Percentiles rank a stretch among this genome's conserved stretches.
Evolutionary conservation across 1,140 invertebrate genomes (phyloP).

Genomic region (Drosophila lacertosa): DNA sequence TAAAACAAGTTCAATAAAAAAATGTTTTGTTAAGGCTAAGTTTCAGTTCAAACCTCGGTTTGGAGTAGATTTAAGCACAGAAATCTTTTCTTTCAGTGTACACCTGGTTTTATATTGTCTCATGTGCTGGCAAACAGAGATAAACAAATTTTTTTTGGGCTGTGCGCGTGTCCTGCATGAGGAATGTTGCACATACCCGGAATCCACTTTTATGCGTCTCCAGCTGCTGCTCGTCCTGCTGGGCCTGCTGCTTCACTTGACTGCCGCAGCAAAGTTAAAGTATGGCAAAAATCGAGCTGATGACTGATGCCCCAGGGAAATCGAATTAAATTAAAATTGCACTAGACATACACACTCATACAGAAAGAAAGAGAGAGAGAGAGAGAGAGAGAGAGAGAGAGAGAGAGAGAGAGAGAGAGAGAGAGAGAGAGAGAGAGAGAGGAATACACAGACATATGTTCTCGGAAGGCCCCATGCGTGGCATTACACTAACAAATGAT

Average conservation of each 20-base stretch:
- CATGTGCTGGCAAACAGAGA: conserved; percentile 13
- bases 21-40: too few relatives aligned
- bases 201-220: neutral
- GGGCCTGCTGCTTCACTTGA: neutral
- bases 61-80: too few relatives aligned
- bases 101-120: neutral
- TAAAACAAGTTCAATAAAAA: too few relatives aligned
- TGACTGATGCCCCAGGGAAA: conserved; percentile 43
- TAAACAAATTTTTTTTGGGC: conserved; percentile 31
- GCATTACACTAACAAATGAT: conserved; percentile 65
- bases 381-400: neutral
- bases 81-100: neutral
- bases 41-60: too few relatives aligned
- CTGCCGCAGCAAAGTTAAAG: conserved; percentile 17
- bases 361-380: conserved; percentile 7
- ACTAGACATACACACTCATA: conserved; percentile 43
- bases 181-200: conserved; percentile 23
- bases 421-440: conserved; percentile 2
- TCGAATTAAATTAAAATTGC: conserved; percentile 61
- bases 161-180: conserved; percentile 43
- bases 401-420: conserved; percentile 2
- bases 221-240: neutral
- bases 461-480: neutral
- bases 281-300: conserved; percentile 21
- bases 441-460: conserved; percentile 5